Evolutionary conservation across 2,113 vertebrate genomes (phyloP).

Genomic region (Dissostichus mawsoni): DNA sequence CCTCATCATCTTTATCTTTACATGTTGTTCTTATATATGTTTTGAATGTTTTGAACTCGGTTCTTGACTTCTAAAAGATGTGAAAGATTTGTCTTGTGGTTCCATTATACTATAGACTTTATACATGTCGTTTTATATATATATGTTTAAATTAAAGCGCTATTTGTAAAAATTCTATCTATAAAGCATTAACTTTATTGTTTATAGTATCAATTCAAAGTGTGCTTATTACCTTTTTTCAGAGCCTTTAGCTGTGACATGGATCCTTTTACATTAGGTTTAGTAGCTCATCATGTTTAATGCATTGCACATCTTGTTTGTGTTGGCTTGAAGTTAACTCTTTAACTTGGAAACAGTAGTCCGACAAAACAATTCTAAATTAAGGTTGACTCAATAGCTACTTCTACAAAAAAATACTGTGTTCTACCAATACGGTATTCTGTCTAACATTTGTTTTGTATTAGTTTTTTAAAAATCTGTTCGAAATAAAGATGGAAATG

Average conservation of each 20-base stretch:
- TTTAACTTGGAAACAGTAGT: background rate
- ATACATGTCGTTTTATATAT: too few species aligned
- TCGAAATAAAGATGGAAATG: too few species aligned
- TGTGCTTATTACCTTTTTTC: too few species aligned
- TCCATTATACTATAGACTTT: background rate
- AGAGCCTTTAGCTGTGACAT: background rate
- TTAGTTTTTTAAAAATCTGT: too few species aligned
- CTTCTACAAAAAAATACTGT: too few species aligned
- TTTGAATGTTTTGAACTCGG: background rate
- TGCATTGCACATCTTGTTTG: too few species aligned
- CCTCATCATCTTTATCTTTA: constrained; percentile 12
- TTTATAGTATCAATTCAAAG: too few species aligned
- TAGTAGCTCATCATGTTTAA: background rate
- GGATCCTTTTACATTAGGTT: background rate
- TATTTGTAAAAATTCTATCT: background rate
- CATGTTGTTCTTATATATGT: constrained; percentile 7
- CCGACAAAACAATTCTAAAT: background rate
- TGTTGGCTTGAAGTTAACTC: background rate
- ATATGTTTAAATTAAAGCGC: background rate
- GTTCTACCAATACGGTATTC: too few species aligned
- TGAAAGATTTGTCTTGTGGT: constrained; percentile 16
- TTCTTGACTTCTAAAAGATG: constrained; percentile 31
- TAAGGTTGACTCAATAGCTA: background rate
- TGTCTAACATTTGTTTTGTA: too few species aligned
- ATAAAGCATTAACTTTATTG: background rate